phyloP scores from a whole-genome alignment of 1,140 invertebrate species.

The Philaenus spumarius region DNA sequence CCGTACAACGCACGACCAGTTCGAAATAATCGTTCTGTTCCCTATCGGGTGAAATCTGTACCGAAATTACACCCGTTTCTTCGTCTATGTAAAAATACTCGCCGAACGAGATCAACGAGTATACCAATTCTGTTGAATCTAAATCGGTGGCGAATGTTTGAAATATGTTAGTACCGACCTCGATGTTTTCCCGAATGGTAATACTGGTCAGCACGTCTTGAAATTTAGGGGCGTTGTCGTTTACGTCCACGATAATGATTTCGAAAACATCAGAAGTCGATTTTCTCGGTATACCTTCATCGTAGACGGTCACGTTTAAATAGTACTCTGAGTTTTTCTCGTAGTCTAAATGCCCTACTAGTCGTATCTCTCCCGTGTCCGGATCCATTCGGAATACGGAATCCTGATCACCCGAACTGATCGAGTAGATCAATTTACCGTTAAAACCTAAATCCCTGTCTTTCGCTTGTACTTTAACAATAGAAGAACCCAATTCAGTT shows the following conservation, averaged over 20 bases:
- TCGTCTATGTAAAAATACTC: constrained; percentile 76
- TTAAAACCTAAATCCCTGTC: constrained; percentile 88
- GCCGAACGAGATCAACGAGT: constrained; percentile 69
- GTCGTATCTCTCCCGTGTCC: constrained; percentile 71
- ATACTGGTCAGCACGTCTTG: constrained; percentile 74
- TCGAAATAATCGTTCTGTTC: constrained; percentile 77
- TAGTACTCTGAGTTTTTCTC: constrained; percentile 75
- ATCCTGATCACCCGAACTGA: constrained; percentile 77
- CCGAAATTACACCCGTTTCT: constrained; percentile 63
- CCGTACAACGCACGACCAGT: constrained; percentile 71
- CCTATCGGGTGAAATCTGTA: constrained; percentile 69
- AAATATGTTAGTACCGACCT: constrained; percentile 77
- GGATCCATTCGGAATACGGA: constrained; percentile 82
- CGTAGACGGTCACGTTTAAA: constrained; percentile 81
- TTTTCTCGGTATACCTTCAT: constrained; percentile 74
- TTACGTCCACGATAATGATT: constrained; percentile 71
- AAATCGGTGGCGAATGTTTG: constrained; percentile 77
- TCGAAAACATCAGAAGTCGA: constrained; percentile 63
- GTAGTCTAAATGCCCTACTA: constrained; percentile 84
- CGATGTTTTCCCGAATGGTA: constrained; percentile 71
- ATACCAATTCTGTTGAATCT: constrained; percentile 77
- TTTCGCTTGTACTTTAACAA: constrained; percentile 61
- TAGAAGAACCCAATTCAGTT: constrained; percentile 61
- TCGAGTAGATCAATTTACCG: constrained; percentile 78
- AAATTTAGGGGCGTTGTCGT: constrained; percentile 80